These are phyloP conservation scores for Crematogaster levior DNA, from an alignment of 2,888 invertebrate species.

Conservation along the genomic window DNA sequence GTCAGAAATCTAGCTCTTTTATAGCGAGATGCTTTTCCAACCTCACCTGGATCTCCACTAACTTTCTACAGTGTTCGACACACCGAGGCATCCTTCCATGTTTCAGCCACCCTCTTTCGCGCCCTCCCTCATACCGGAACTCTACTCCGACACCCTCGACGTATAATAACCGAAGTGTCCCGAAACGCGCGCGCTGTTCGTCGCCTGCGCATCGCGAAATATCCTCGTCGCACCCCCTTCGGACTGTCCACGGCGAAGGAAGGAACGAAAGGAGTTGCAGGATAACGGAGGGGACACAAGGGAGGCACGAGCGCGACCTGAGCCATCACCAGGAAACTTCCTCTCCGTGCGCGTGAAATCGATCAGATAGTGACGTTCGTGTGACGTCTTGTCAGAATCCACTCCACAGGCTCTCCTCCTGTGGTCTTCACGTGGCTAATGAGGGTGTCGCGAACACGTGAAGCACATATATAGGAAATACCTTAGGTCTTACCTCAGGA, in stretches of 20 bases:
- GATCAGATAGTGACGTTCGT: slow-evolving; percentile 52
- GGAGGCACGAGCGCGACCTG: slow-evolving; percentile 52
- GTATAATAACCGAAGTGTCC: slow-evolving; percentile 46
- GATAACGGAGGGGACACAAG: slow-evolving; percentile 24
- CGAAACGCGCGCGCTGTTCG: slow-evolving; percentile 37
- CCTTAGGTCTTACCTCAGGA: neutral
- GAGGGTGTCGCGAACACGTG: slow-evolving; percentile 13
- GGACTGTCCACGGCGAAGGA: slow-evolving; percentile 22
- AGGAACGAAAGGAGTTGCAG: slow-evolving; percentile 20
- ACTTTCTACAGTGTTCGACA: slow-evolving; percentile 37
- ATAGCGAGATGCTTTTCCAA: slow-evolving; percentile 23
- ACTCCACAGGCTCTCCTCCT: slow-evolving; percentile 12
- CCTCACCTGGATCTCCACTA: slow-evolving; percentile 35
- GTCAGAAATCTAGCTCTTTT: slow-evolving; percentile 26
- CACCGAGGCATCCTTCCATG: neutral
- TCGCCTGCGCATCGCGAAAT: slow-evolving; percentile 45
- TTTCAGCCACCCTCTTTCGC: neutral
- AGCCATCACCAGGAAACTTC: slow-evolving; percentile 58
- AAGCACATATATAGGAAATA: neutral
- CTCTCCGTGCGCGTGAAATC: slow-evolving; percentile 53
- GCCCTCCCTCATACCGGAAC: neutral
- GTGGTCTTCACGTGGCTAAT: slow-evolving; percentile 33
- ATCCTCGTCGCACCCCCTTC: slow-evolving; percentile 25
- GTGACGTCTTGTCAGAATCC: slow-evolving; percentile 47
- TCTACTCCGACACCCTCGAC: slow-evolving; percentile 17